Percentiles rank a stretch among this genome's conserved stretches.
These are phyloP conservation scores for Sinohyriopsis cumingii DNA, from an alignment of 2,888 invertebrate species.

Conservation along the genomic window DNA sequence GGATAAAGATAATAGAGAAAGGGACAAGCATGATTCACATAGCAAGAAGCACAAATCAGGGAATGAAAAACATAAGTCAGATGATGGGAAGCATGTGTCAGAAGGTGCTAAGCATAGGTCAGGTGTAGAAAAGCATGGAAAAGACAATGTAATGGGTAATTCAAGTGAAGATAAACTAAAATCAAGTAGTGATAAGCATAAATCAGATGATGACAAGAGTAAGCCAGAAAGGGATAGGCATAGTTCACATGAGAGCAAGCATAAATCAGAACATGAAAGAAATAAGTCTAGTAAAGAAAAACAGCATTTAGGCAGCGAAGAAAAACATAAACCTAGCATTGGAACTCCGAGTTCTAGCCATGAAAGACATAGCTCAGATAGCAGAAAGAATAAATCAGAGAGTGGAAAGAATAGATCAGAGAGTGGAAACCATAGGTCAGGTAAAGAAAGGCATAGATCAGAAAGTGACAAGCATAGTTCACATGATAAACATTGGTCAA, in stretches of 20 bases:
- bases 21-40: neutral
- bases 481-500: neutral
- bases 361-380: conserved; percentile 1
- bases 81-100: neutral
- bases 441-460: neutral
- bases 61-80: neutral
- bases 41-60: neutral
- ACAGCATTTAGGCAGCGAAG: neutral
- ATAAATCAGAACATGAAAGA: neutral
- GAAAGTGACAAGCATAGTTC: conserved; percentile 1
- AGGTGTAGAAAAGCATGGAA: neutral
- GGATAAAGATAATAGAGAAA: conserved; percentile 2
- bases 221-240: no score
- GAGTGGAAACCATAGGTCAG: neutral
- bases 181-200: neutral
- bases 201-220: neutral
- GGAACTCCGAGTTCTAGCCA: neutral
- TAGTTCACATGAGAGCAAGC: no score
- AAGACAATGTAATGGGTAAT: neutral
- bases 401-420: neutral
- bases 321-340: no score
- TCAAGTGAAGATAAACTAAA: neutral
- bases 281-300: neutral
- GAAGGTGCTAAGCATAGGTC: neutral
- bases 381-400: neutral